Percentiles rank a stretch among this genome's conserved stretches.
phyloP scores from a whole-genome alignment of 2,888 invertebrate genomes.

The Aphrophora alni region DNA sequence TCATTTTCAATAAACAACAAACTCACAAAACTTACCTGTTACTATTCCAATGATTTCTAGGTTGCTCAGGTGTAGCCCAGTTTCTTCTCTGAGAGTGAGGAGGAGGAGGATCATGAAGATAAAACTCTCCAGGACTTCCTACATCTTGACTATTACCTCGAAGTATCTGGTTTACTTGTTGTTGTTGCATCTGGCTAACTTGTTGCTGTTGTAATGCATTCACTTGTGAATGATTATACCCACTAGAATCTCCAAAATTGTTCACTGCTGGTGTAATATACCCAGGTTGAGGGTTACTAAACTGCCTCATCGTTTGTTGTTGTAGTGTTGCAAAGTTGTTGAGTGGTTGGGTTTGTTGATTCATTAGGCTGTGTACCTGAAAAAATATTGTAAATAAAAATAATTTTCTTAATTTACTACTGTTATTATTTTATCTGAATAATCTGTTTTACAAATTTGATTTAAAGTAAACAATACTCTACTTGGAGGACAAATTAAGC shows the following conservation, averaged over 20 bases:
- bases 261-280: constrained; percentile 61
- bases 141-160: constrained; percentile 35
- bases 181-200: constrained; percentile 47
- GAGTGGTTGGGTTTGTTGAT: constrained; percentile 29
- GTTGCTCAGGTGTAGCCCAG: constrained; percentile 59
- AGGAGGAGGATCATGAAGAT: constrained; percentile 72
- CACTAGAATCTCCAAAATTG: constrained; percentile 38
- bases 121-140: constrained; percentile 63
- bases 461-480: too few relatives aligned
- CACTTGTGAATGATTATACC: not conserved
- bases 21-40: not conserved
- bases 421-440: too few relatives aligned
- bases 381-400: not conserved
- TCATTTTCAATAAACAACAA: too few relatives aligned
- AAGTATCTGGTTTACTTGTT: constrained; percentile 51
- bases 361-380: constrained; percentile 48
- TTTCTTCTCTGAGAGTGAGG: constrained; percentile 60
- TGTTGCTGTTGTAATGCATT: too few relatives aligned
- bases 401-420: not conserved
- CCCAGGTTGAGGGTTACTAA: constrained; percentile 11
- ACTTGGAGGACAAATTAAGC: too few relatives aligned
- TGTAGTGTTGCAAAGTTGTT: constrained; percentile 34
- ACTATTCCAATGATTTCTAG: constrained; percentile 42
- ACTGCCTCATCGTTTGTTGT: constrained; percentile 25
- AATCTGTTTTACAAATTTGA: too few relatives aligned